These are phyloP conservation scores for Entomyzon cyanotis DNA, from an alignment of 2,113 vertebrate genomes.

Conservation along the genomic window DNA sequence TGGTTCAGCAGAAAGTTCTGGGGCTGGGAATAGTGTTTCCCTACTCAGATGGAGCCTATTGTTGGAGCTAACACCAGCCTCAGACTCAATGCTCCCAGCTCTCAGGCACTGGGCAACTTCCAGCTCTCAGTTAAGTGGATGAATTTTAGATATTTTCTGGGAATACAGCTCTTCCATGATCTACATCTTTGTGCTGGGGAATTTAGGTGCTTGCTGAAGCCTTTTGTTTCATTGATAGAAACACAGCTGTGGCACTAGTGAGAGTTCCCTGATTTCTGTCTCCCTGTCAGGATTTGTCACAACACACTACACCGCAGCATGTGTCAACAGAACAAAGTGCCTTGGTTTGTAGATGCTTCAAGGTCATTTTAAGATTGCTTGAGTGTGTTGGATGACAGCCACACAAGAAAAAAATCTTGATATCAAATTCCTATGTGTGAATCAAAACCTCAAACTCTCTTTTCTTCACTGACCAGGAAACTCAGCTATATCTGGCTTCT, in stretches of 20 bases:
- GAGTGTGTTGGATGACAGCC: background rate
- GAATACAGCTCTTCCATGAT: background rate
- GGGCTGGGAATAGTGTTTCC: background rate
- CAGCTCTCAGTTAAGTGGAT: background rate
- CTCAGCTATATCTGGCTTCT: background rate
- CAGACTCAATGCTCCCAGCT: background rate
- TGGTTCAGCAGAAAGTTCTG: background rate
- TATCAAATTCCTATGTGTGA: background rate
- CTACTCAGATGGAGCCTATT: background rate
- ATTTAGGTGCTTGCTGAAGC: background rate
- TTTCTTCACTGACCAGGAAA: background rate
- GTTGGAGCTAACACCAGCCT: background rate
- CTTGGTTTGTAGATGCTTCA: background rate
- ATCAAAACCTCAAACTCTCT: background rate
- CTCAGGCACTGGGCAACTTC: fast-evolving
- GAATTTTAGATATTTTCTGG: background rate
- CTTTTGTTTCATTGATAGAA: background rate
- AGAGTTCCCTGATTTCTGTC: background rate
- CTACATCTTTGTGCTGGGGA: background rate
- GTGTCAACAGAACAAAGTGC: background rate
- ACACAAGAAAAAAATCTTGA: background rate
- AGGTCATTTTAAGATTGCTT: background rate
- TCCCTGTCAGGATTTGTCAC: background rate
- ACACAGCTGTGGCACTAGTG: background rate
- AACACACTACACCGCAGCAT: background rate